Evolutionary conservation across 2,888 invertebrate species (phyloP).

Genomic region (Melolontha melolontha): DNA sequence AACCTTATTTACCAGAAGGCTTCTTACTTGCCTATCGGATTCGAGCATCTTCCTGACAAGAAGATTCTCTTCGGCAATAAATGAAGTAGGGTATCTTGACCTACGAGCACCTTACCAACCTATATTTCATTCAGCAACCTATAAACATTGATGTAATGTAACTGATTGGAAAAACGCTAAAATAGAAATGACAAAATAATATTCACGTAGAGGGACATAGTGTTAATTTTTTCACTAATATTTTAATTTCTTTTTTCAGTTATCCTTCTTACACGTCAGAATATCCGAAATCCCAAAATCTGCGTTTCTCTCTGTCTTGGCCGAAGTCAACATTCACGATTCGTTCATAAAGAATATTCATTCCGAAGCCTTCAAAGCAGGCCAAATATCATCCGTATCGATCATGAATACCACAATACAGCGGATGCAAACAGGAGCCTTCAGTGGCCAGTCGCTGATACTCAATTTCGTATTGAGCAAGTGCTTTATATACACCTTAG

Average conservation of each 20-base stretch:
- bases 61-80: too few species aligned
- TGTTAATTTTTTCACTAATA: too few species aligned
- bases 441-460: slow-evolving; percentile 73
- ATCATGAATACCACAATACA: slow-evolving; percentile 74
- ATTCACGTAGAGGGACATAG: too few species aligned
- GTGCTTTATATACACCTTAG: slow-evolving; percentile 70
- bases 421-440: slow-evolving; percentile 73
- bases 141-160: too few species aligned
- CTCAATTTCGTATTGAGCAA: slow-evolving; percentile 71
- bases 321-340: slow-evolving; percentile 70
- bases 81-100: too few species aligned
- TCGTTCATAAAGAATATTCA: slow-evolving; percentile 70
- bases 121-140: too few species aligned
- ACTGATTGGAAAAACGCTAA: too few species aligned
- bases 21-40: too few species aligned
- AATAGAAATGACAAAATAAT: too few species aligned
- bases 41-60: too few species aligned
- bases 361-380: slow-evolving; percentile 75
- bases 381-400: slow-evolving; percentile 72
- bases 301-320: slow-evolving; percentile 75
- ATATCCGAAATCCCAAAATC: slow-evolving; percentile 71
- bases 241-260: slow-evolving; percentile 69
- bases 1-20: too few species aligned
- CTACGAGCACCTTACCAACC: too few species aligned
- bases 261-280: slow-evolving; percentile 72